Evolutionary conservation across 2,888 invertebrate species (phyloP).

Genomic region (Sycophila texana): DNA sequence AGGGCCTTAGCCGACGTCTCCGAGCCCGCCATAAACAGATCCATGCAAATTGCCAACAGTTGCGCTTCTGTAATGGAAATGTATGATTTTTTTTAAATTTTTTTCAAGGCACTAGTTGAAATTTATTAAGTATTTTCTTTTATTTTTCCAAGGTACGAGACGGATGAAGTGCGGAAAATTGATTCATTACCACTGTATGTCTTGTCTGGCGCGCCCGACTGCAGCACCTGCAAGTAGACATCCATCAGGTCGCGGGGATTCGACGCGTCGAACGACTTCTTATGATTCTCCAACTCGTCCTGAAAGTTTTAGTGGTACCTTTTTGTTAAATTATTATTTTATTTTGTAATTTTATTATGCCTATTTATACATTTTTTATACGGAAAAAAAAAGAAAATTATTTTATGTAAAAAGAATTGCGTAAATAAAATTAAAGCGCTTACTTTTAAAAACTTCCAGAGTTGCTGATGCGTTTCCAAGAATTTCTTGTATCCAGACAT

Average conservation of each 20-base stretch:
- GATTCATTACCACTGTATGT: slow-evolving; percentile 43
- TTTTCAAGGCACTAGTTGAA: no score
- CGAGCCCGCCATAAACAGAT: slow-evolving; percentile 91
- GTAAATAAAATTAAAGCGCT: slow-evolving; percentile 39
- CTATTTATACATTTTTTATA: not conserved
- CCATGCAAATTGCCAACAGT: slow-evolving; percentile 87
- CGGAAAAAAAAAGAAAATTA: no score
- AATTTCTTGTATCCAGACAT: slow-evolving; percentile 87
- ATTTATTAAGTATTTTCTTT: no score
- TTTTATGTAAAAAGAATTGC: no score
- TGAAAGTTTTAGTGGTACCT: no score
- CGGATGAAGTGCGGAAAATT: not conserved
- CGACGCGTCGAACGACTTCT: slow-evolving; percentile 79
- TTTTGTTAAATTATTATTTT: not conserved
- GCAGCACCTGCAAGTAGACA: slow-evolving; percentile 84
- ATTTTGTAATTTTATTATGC: slow-evolving; percentile 6
- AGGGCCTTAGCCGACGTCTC: slow-evolving; percentile 90
- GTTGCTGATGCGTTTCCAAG: slow-evolving; percentile 82
- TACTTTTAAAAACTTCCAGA: slow-evolving; percentile 84
- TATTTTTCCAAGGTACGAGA: no score
- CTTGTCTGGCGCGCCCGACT: slow-evolving; percentile 78
- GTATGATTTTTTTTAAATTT: no score
- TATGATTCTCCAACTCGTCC: slow-evolving; percentile 85
- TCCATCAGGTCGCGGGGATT: slow-evolving; percentile 89
- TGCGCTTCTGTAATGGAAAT: slow-evolving; percentile 82